A percentile compares a stretch with the other conserved stretches of the same genome.
These are phyloP conservation scores for Lacerta agilis DNA, from an alignment of 2,797 vertebrate species.

Conservation along the genomic window DNA sequence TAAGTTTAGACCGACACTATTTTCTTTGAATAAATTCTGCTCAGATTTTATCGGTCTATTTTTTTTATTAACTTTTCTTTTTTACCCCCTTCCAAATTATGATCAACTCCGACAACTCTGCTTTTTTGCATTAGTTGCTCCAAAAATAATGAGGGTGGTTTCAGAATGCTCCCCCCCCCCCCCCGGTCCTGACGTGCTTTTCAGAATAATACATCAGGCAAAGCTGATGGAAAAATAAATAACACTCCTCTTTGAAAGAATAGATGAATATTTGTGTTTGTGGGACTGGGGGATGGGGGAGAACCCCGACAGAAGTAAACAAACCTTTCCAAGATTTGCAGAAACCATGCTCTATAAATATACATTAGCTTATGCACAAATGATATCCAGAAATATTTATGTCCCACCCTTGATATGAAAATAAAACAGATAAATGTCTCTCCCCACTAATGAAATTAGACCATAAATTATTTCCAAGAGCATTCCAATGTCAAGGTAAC, in stretches of 20 bases:
- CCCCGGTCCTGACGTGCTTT: constrained; percentile 27
- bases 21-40: not conserved
- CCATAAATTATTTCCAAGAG: constrained; percentile 82
- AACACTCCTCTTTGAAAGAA: not conserved
- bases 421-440: constrained; percentile 75
- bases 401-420: constrained; percentile 67
- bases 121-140: constrained; percentile 14
- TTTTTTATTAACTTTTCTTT: constrained; percentile 23
- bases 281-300: not conserved
- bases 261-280: not conserved
- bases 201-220: constrained; percentile 10
- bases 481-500: constrained; percentile 84
- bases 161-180: not conserved
- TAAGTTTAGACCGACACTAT: not conserved
- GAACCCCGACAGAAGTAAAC: not conserved
- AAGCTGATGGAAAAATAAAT: not conserved
- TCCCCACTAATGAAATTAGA: constrained; percentile 73
- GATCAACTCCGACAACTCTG: constrained; percentile 14
- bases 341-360: constrained; percentile 37
- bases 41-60: constrained; percentile 13
- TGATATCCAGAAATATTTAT: constrained; percentile 74
- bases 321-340: constrained; percentile 35
- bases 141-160: constrained; percentile 22
- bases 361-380: constrained; percentile 66
- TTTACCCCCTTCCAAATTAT: constrained; percentile 15